Base-by-base conservation (phyloP, 2,797 vertebrate species). In the Falco naumanni region DNA sequence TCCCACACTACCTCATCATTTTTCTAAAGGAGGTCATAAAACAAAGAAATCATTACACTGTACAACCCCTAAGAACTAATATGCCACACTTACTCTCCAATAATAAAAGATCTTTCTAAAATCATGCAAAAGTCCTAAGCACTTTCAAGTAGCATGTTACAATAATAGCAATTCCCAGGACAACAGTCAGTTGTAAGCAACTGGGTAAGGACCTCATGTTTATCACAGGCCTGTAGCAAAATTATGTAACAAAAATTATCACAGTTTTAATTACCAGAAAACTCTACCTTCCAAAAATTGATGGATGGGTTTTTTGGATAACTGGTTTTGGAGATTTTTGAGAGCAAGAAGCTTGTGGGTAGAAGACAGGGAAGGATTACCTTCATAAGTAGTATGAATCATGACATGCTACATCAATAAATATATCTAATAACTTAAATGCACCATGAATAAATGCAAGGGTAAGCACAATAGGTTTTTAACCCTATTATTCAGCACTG, bases 401-500 rank as follows among this genome's bases (percentile, higher is more conserved):
- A 51, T 16, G 31, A 83, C 48, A 56, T 24, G 34, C 66, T 74
- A 70, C 34, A 50, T 85, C 89, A 94, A 92, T 68, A 93, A 95
- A 66, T 33, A 66, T 19, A 89, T 25, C 65, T 93, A 84, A 77
- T 74, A 82, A 95, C 84, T 84, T 63, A 90, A 90, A 84, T 45
- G 39, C 1, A 11, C 80, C 57, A 64, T 34, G 20, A 92, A 84
- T 47, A 87, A 92, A 87, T 41, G 59, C 56, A 84, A 45, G 16
- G 89, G 50, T 68, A 91, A 89, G 69, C 25, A 80, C 22, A 45
- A 21, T 57, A 24, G 20, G 5, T 65, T 76, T 87, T 89, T 56
- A 93, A 81, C 31, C 16, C 47, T 60, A 16, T 57, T 88, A 71
- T 47, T 82, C 56, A 77, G 29, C 45, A 28, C 16, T 65, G 29